phyloP scores from a whole-genome alignment of 1,140 invertebrate species.

The Neomicropteryx cornuta region DNA sequence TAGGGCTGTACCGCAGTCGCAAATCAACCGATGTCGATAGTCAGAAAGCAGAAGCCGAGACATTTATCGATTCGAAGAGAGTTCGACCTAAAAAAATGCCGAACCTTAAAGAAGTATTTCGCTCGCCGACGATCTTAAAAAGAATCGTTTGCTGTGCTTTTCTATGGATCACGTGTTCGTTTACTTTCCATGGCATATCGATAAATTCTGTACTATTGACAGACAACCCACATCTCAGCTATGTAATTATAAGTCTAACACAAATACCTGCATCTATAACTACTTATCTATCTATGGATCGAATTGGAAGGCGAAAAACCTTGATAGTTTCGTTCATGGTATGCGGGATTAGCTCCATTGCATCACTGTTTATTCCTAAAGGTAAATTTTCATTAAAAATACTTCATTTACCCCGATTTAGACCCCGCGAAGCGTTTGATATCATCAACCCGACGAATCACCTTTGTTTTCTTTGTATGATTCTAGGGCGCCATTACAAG shows the following conservation, averaged over 20 bases:
- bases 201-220: slow-evolving; percentile 65
- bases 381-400: no score
- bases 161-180: slow-evolving; percentile 57
- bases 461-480: no score
- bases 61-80: no score
- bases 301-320: slow-evolving; percentile 48
- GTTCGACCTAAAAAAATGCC: no score
- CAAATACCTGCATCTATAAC: slow-evolving; percentile 62
- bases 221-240: slow-evolving; percentile 60
- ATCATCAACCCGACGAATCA: no score
- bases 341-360: slow-evolving; percentile 40
- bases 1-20: no score
- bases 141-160: slow-evolving; percentile 51
- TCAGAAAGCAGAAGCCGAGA: no score
- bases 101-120: slow-evolving; percentile 25
- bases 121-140: slow-evolving; percentile 42
- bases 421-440: no score
- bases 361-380: slow-evolving; percentile 29
- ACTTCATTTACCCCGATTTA: no score
- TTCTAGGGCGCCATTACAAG: no score
- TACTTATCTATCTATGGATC: slow-evolving; percentile 51
- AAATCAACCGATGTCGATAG: no score
- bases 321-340: slow-evolving; percentile 46
- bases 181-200: slow-evolving; percentile 74
- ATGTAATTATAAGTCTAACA: slow-evolving; percentile 55